Base-by-base conservation (phyloP, 2,888 invertebrate genomes). In the Pheosia tremula region DNA sequence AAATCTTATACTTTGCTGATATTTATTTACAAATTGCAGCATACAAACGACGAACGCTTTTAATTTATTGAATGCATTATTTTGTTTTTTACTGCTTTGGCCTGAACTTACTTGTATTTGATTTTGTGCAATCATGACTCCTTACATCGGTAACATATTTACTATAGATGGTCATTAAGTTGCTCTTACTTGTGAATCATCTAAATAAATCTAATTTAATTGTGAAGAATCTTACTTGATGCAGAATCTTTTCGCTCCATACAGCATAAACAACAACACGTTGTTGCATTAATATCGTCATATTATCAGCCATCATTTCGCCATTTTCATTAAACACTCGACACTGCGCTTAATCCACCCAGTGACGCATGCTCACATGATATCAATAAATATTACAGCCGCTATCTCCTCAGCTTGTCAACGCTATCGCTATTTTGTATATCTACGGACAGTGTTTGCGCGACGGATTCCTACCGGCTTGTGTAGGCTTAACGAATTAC, bases 401-500 rank as follows among this genome's bases (percentile, higher is more conserved):
- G 57, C 37, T 82, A 80, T 80, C 78, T 71, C 47, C 63, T 61
- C 62, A 68, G 63, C 67, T 71, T 71, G 74, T 64, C 69, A 69
- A 64, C 63, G 61, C 68, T 79, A 76, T 78, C 75, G 63, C 56
- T 66, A 66, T 70, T 81, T 77, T 80, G 79, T 74, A 71, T 78
- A 47, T 47, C 47, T 47, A 80, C 75, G 73, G 80, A 74, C 79
- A 83, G 85, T 86, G 84, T 89, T 89, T 85, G 84, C 75, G 68
- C 74, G 67, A 69, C 73, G 81, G 80, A 88, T 89, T 84, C 88
- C 85, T 68, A 57, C 66, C 66, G 39, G 73, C 71, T 63, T 71
- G 68, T 80, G 74, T 78, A 63, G 75, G 65, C 76, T 79, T 72
- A 71, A 67, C 67, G 72, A 81, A 84, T 86, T 74, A 77, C 77